phyloP scores from a whole-genome alignment of 37 sponge, comb jelly and placozoan species.

The Amphimedon queenslandica region DNA sequence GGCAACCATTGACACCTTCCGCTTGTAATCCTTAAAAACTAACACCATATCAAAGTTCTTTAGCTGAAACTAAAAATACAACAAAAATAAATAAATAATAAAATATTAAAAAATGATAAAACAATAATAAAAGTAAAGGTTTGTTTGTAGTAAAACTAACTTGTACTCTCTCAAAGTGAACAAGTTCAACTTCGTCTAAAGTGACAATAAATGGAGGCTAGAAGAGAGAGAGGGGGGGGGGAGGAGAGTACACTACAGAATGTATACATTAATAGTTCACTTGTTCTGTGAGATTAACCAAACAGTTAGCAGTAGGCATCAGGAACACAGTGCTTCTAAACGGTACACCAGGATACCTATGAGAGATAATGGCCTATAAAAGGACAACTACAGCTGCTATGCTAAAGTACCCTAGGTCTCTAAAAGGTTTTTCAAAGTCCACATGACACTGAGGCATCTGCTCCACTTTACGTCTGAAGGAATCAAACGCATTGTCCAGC shows the following conservation, averaged over 20 bases:
- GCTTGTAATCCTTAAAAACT: slow-evolving; percentile 96
- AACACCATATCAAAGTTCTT: slow-evolving; percentile 98
- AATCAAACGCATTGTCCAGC: slow-evolving; percentile 91
- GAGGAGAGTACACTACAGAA: too few species aligned
- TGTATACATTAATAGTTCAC: too few species aligned
- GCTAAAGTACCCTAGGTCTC: slow-evolving; percentile 76
- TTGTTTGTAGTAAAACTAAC: slow-evolving; percentile 20
- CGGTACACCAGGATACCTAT: slow-evolving; percentile 93
- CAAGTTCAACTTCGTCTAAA: slow-evolving; percentile 93
- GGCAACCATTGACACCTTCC: slow-evolving; percentile 83
- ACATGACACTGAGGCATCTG: slow-evolving; percentile 62
- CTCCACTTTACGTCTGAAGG: slow-evolving; percentile 83
- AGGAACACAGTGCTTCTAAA: slow-evolving; percentile 83
- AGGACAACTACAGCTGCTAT: neutral
- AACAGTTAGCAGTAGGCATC: slow-evolving; percentile 94
- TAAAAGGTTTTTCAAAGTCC: slow-evolving; percentile 89
- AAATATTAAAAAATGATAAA: neutral
- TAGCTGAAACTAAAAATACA: slow-evolving; percentile 85
- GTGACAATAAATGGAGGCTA: slow-evolving; percentile 87
- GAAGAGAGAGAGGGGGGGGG: neutral
- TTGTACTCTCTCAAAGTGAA: slow-evolving; percentile 96
- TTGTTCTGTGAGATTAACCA: slow-evolving; percentile 84
- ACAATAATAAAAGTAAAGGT: neutral
- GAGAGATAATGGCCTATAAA: neutral
- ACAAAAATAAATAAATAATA: slow-evolving; percentile 6